Percentiles rank a stretch among this genome's conserved stretches.
These are phyloP conservation scores for Eumerus sabulonum DNA, from an alignment of 2,888 invertebrate genomes.

Conservation along the genomic window DNA sequence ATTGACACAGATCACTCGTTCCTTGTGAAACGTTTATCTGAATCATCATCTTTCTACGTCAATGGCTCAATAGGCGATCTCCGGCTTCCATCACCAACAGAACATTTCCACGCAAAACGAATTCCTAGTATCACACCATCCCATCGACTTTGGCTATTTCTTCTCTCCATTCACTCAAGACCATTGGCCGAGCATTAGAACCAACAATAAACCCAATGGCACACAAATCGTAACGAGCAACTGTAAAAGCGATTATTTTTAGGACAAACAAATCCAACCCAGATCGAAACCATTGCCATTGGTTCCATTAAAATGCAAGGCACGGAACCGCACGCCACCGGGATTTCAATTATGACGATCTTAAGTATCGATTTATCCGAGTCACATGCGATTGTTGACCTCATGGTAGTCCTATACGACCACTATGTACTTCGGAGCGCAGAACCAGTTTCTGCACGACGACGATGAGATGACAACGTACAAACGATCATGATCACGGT, in stretches of 20 bases:
- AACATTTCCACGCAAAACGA: too few relatives aligned
- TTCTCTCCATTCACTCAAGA: neutral
- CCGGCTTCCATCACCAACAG: too few relatives aligned
- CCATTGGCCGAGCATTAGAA: neutral
- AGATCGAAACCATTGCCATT: too few relatives aligned
- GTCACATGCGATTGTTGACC: slow-evolving; percentile 57
- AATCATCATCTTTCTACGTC: too few relatives aligned
- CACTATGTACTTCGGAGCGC: slow-evolving; percentile 2
- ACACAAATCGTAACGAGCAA: neutral
- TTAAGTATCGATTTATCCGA: slow-evolving; percentile 6
- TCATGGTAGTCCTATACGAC: slow-evolving; percentile 2
- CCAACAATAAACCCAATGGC: neutral
- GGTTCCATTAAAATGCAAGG: slow-evolving; percentile 18
- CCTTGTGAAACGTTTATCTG: too few relatives aligned
- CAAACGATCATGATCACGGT: slow-evolving; percentile 22
- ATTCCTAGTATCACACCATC: too few relatives aligned
- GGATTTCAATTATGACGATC: slow-evolving; percentile 5
- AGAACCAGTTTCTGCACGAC: slow-evolving; percentile 45
- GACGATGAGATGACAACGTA: too few relatives aligned
- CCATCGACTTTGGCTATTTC: too few relatives aligned
- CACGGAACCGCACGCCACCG: neutral
- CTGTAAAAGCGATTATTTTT: neutral
- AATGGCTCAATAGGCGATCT: too few relatives aligned
- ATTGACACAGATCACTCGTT: too few relatives aligned
- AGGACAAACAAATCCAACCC: too few relatives aligned